Evolutionary conservation across 2,888 invertebrate genomes (phyloP), one percentile per base, ranked within the genome.

Genomic region (Agrilus biguttatus): DNA sequence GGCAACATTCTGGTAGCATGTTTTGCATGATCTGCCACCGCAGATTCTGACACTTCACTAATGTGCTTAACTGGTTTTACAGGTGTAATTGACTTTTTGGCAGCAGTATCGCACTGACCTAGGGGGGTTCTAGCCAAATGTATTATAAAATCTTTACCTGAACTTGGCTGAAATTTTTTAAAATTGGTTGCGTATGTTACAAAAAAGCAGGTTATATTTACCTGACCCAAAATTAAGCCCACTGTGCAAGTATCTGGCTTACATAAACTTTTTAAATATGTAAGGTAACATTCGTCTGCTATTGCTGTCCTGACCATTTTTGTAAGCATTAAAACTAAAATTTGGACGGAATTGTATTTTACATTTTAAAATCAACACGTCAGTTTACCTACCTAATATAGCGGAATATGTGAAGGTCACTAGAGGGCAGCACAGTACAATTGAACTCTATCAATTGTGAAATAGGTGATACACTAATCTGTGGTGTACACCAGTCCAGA

Each of bases 1-100:
- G 91, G 87, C 47, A 92, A 68, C 90, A 92, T 91, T 64, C 88
- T 77, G 2, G 83, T 82, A 1, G 88, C 85, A 71, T 87, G 84
- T 61, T 80, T 78, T 35, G 88, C 87, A 69, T 91, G 89, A 57
- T 86, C 83, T 1, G 80, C 79, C 3, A 85, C 72, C 77, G 80
- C 80, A 40, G 68, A 70, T 48, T 83, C 80, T 21, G 79, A 76
- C 41, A 83, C 69, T 47, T 73, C 75, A 52, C 67, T 69, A 19
- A 73, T 66, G 34, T 58, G 59, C 40, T 67, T 71, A 13, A 57
- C 50, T 41, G 63, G 54, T 43, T 66, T 63, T 32, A 59, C 53
- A 23, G 61, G 54, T 56, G 68, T 47, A 38, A 51, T 49, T 12
- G 43, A 50, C 45, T 61, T 57, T 51, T 66, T 65, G 45, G 67